These are phyloP conservation scores for Bombyx mandarina DNA, from an alignment of 1,140 invertebrate genomes.

Conservation along the genomic window DNA sequence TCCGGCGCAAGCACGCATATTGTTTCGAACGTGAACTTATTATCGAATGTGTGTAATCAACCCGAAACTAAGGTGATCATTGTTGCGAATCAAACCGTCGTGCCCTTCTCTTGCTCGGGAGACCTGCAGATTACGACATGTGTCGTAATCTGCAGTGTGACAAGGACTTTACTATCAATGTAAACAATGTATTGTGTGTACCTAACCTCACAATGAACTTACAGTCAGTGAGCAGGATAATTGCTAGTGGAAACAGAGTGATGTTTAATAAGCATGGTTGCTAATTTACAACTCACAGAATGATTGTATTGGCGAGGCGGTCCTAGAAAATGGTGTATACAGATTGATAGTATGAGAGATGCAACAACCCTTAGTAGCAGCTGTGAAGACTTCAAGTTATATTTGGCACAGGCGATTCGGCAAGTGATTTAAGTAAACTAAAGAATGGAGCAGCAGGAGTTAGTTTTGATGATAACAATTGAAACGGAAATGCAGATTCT, in stretches of 20 bases:
- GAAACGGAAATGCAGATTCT: conserved; percentile 8
- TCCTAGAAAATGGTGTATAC: conserved; percentile 19
- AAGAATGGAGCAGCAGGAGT: conserved; percentile 16
- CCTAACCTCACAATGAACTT: conserved; percentile 23
- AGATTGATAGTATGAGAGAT: conserved; percentile 12
- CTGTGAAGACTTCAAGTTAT: conserved; percentile 9
- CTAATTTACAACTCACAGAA: conserved; percentile 22
- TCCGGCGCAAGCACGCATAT: conserved; percentile 25
- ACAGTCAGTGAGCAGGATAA: conserved; percentile 24
- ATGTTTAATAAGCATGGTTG: conserved; percentile 16
- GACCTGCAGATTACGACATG: conserved; percentile 18
- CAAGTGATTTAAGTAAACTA: no score
- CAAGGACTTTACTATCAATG: conserved; percentile 3
- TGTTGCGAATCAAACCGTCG: conserved; percentile 17
- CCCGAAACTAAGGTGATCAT: conserved; percentile 21
- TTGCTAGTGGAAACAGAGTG: conserved; percentile 17
- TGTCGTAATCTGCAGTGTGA: conserved; percentile 6
- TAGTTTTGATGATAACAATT: conserved; percentile 16
- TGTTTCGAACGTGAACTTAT: conserved; percentile 14
- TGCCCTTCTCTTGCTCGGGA: conserved; percentile 20
- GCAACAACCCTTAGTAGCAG: conserved; percentile 10
- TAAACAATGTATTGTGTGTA: conserved; percentile 19
- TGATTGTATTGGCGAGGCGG: conserved; percentile 12
- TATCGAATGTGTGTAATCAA: conserved; percentile 15
- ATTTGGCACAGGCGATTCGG: conserved; percentile 17